Evolutionary conservation across 2,797 vertebrate species (phyloP).

Genomic region (Apogon talboti): DNA sequence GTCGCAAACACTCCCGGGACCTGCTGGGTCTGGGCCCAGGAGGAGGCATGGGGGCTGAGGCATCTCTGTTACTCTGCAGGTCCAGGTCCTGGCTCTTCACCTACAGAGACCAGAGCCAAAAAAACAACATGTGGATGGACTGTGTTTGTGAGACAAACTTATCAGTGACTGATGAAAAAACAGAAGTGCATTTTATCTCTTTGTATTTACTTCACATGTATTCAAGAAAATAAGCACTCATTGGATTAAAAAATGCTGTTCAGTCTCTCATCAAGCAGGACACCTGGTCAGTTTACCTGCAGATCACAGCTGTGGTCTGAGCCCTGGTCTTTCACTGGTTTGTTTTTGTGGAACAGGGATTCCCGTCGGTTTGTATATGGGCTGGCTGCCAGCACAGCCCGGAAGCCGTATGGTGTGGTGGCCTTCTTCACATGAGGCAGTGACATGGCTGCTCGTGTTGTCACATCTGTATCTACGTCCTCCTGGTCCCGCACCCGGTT

Average conservation of each 20-base stretch:
- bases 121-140: too few species aligned
- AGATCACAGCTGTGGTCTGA: too few species aligned
- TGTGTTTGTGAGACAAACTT: too few species aligned
- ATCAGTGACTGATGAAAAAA: too few species aligned
- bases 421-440: conserved; percentile 73
- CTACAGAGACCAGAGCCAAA: too few species aligned
- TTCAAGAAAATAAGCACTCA: too few species aligned
- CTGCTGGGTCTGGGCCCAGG: neutral
- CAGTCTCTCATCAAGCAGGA: too few species aligned
- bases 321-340: neutral
- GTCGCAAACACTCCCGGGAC: neutral
- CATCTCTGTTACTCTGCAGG: neutral
- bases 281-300: too few species aligned
- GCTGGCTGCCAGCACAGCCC: conserved; percentile 65
- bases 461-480: conserved; percentile 50
- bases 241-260: too few species aligned
- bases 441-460: conserved; percentile 75
- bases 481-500: neutral
- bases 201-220: too few species aligned
- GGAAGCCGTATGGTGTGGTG: conserved; percentile 79
- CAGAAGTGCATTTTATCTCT: too few species aligned
- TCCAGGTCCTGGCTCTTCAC: neutral
- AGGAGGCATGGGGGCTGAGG: neutral
- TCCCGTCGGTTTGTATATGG: conserved; percentile 74
- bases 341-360: conserved; percentile 75